These are phyloP conservation scores for Idaea biselata DNA, from an alignment of 2,888 invertebrate species.

Conservation along the genomic window DNA sequence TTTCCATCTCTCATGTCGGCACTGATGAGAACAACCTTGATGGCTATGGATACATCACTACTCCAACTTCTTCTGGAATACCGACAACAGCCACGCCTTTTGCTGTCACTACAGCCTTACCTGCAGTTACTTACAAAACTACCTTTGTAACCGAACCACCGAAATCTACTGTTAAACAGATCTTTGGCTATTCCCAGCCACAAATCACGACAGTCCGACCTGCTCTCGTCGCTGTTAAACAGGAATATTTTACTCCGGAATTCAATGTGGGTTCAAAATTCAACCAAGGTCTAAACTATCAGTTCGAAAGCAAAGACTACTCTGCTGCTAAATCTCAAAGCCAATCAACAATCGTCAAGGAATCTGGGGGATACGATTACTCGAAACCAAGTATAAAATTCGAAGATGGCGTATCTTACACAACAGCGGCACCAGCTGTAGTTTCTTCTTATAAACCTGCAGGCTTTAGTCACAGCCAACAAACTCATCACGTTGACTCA, in stretches of 20 bases:
- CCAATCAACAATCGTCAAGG: constrained; percentile 21
- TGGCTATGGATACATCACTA: constrained; percentile 62
- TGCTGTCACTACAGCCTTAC: constrained; percentile 61
- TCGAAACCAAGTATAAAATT: constrained; percentile 61
- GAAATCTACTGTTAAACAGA: constrained; percentile 64
- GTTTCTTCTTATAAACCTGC: constrained; percentile 63
- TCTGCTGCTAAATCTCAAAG: constrained; percentile 23
- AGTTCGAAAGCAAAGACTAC: constrained; percentile 42
- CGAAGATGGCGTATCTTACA: constrained; percentile 60
- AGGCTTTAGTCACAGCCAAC: constrained; percentile 57
- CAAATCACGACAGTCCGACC: constrained; percentile 69
- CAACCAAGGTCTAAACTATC: constrained; percentile 54
- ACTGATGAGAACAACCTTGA: constrained; percentile 59
- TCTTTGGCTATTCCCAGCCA: constrained; percentile 69
- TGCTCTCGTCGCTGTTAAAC: constrained; percentile 50
- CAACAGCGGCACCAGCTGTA: constrained; percentile 55
- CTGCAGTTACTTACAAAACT: constrained; percentile 58
- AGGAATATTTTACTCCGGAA: constrained; percentile 46
- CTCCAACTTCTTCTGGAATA: constrained; percentile 66
- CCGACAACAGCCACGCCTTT: constrained; percentile 69
- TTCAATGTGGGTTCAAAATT: constrained; percentile 46
- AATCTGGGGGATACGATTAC: constrained; percentile 56
- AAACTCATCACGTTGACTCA: constrained; percentile 56
- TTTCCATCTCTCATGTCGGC: constrained; percentile 64
- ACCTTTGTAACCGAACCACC: constrained; percentile 63